These are phyloP conservation scores for Charina bottae DNA, from an alignment of 2,113 vertebrate genomes.

Conservation along the genomic window DNA sequence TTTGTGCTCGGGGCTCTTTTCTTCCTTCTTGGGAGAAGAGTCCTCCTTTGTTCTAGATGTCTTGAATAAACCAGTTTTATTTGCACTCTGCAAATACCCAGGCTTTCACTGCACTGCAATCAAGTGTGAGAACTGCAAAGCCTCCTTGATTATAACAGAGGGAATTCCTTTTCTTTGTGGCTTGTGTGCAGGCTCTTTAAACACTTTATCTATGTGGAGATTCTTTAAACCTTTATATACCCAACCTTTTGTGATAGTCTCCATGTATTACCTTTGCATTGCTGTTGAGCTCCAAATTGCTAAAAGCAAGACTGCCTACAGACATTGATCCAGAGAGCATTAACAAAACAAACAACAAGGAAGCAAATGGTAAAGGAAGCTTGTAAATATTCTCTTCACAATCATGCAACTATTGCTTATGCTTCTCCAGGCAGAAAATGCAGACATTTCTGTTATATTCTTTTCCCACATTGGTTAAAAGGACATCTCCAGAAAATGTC, in stretches of 20 bases:
- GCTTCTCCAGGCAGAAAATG: not conserved
- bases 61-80: no score
- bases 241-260: slow-evolving; percentile 1
- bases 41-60: no score
- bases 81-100: not conserved
- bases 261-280: not conserved
- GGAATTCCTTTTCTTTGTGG: not conserved
- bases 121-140: not conserved
- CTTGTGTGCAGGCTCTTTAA: not conserved
- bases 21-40: no score
- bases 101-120: not conserved
- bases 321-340: not conserved
- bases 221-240: not conserved
- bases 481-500: not conserved
- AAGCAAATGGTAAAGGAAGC: not conserved
- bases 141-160: slow-evolving; percentile 7
- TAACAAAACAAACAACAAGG: not conserved
- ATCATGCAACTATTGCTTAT: not conserved
- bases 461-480: not conserved
- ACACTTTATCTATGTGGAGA: not conserved
- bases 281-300: not conserved
- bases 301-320: not conserved
- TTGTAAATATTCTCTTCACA: not conserved
- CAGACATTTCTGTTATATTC: not conserved
- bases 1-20: no score